Conservation (phyloP, 2,888 invertebrate genomes). For the Bruchidius siliquastri region DNA sequence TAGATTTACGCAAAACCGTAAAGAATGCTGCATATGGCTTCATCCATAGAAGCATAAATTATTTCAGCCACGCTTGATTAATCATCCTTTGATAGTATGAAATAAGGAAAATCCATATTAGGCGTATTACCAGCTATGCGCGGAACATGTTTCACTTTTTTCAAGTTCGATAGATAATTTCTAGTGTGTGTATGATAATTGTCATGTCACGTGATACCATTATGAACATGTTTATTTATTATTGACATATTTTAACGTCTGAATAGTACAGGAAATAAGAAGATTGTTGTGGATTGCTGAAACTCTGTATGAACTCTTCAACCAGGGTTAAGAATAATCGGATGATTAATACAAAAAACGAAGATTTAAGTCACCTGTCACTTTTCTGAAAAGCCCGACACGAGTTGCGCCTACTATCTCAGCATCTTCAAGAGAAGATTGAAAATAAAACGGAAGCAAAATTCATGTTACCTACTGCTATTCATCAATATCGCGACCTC, state of each 20-base stretch:
- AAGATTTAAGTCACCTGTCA: no score
- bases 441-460: no score
- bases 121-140: not conserved
- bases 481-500: no score
- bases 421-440: no score
- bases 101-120: not conserved
- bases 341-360: no score
- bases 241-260: not conserved
- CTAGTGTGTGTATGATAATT: not conserved
- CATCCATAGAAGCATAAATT: slow-evolving; percentile 1
- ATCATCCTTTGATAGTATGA: not conserved
- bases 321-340: no score
- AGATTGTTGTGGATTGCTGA: no score
- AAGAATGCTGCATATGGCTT: slow-evolving; percentile 4
- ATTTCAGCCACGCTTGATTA: not conserved
- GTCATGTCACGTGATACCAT: not conserved
- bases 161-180: not conserved
- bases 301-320: no score
- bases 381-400: no score
- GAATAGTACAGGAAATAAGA: not conserved
- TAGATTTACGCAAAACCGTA: slow-evolving; percentile 4
- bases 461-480: no score
- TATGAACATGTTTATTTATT: not conserved
- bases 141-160: not conserved
- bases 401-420: no score